phyloP scores from a whole-genome alignment of 2,888 invertebrate genomes.

The Amphipoea lucens region DNA sequence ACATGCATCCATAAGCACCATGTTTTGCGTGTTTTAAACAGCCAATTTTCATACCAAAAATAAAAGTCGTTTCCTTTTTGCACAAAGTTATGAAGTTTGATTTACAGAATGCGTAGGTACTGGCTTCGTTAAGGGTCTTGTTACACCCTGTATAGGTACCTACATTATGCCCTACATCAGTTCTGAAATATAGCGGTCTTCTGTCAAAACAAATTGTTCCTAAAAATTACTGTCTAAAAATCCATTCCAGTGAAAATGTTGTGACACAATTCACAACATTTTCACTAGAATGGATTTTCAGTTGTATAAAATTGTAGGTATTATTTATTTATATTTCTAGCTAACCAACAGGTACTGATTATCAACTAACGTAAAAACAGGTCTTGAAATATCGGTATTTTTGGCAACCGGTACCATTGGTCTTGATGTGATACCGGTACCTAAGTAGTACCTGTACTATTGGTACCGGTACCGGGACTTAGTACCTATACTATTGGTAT shows the following conservation, averaged over 20 bases:
- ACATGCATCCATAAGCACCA: background rate
- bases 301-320: background rate
- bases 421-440: too few species aligned
- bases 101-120: too few species aligned
- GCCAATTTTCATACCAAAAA: background rate
- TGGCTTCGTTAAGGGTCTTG: background rate
- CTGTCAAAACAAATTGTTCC: background rate
- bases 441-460: too few species aligned
- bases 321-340: background rate
- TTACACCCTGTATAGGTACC: background rate
- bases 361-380: background rate
- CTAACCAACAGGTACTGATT: background rate
- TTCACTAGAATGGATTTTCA: background rate
- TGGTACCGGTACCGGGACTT: too few species aligned
- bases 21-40: background rate
- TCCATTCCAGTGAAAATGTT: too few species aligned
- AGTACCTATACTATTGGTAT: too few species aligned
- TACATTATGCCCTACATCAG: too few species aligned
- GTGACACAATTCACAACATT: background rate
- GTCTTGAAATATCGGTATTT: too few species aligned
- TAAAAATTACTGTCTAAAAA: background rate
- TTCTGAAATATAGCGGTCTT: background rate
- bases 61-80: background rate
- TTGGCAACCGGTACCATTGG: too few species aligned
- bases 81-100: background rate